Evolutionary conservation across 2,113 vertebrate genomes (phyloP).

Genomic region (Salvelinus namaycush): DNA sequence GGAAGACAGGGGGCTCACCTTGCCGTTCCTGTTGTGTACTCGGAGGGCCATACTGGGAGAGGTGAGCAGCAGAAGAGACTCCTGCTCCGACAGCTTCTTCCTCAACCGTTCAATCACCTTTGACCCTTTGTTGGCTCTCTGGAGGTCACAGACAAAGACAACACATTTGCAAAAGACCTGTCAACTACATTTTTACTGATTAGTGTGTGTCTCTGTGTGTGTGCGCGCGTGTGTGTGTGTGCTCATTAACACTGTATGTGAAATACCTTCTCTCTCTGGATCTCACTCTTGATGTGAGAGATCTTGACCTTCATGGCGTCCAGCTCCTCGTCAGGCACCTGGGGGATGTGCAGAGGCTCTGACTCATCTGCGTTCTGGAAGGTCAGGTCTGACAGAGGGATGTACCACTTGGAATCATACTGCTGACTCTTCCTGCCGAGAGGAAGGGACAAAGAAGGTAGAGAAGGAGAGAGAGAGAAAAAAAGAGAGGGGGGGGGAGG

Average conservation of each 20-base stretch:
- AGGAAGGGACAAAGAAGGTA: neutral
- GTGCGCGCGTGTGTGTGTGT: neutral
- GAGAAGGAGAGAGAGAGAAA: neutral
- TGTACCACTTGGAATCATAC: conserved; percentile 98
- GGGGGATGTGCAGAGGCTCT: conserved; percentile 84
- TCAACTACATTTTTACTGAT: too few relatives aligned
- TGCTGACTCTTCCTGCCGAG: conserved; percentile 89
- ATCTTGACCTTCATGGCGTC: conserved; percentile 97
- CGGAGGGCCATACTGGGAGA: conserved; percentile 93
- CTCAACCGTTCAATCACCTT: conserved; percentile 90
- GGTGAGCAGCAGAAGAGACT: conserved; percentile 89
- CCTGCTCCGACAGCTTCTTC: conserved; percentile 96
- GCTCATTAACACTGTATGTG: neutral
- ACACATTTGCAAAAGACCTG: neutral
- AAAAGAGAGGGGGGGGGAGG: neutral
- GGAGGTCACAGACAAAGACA: conserved; percentile 34
- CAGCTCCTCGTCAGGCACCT: conserved; percentile 92
- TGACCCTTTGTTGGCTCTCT: conserved; percentile 94
- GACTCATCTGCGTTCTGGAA: conserved; percentile 93
- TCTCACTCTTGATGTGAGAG: conserved; percentile 94
- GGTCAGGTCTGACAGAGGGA: conserved; percentile 90
- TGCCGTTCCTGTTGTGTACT: conserved; percentile 88
- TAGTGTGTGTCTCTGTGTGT: too few relatives aligned
- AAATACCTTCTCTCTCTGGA: conserved; percentile 93
- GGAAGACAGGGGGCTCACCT: conserved; percentile 73